Evolutionary conservation across 2,888 invertebrate species (phyloP).

Genomic region (Megastigmus dorsalis): DNA sequence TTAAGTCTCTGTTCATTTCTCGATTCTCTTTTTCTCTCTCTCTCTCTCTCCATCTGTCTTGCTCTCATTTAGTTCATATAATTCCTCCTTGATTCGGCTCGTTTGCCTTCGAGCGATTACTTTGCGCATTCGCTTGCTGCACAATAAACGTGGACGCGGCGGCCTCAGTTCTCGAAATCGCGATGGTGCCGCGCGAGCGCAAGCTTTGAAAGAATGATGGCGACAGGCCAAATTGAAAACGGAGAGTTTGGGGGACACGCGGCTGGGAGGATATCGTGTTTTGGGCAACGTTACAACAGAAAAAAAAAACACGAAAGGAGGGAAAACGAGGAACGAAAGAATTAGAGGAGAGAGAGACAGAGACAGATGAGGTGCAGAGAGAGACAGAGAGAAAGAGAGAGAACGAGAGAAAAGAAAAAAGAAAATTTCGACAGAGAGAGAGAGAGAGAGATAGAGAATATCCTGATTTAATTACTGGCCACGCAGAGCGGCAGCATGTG

Average conservation of each 20-base stretch:
- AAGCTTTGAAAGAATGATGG: conserved; percentile 21
- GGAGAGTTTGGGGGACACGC: neutral
- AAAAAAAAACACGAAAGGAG: neutral
- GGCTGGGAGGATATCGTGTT: conserved; percentile 9
- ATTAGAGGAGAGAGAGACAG: neutral
- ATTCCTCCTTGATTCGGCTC: conserved; percentile 55
- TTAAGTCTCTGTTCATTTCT: conserved; percentile 6
- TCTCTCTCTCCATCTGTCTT: conserved; percentile 41
- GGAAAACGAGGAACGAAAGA: neutral
- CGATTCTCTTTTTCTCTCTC: neutral
- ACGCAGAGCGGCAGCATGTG: conserved; percentile 7
- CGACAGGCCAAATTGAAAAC: conserved; percentile 49
- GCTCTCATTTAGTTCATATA: conserved; percentile 50
- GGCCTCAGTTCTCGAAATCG: too few relatives aligned
- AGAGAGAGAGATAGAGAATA: neutral
- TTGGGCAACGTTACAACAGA: conserved; percentile 16
- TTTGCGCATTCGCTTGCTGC: neutral
- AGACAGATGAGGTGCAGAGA: too few relatives aligned
- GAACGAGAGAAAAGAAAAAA: neutral
- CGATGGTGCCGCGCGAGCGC: neutral
- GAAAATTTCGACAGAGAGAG: too few relatives aligned
- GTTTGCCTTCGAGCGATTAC: conserved; percentile 33
- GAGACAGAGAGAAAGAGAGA: neutral
- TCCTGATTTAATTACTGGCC: conserved; percentile 38
- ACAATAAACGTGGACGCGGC: neutral